Base-by-base conservation (phyloP, 2,797 vertebrate species). In the Gallinago solitaria region DNA sequence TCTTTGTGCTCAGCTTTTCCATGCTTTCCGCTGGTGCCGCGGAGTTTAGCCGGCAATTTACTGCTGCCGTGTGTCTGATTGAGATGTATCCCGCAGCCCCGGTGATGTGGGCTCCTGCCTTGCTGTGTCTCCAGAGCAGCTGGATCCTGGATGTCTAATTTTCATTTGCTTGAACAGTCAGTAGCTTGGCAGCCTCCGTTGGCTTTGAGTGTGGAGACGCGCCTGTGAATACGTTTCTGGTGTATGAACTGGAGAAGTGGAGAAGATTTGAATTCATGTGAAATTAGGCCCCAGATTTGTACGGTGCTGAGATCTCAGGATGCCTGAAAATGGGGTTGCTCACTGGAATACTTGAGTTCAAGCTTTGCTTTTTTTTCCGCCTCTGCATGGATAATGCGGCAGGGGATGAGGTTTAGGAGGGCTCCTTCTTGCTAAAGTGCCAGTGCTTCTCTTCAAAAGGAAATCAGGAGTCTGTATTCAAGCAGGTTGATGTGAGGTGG, bases 11-110 rank as follows among this genome's bases (percentile, higher is more conserved):
- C 5, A 3, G 74, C 2, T 1, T 82, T 92, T 33, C 1, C 4
- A 9, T 65, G 50, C 61, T 91, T 75, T 90, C 33, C 33, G 11
- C 48, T 25, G 53, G 32, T 68, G 76, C 45, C 30, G 48, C n/a
- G 78, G 79, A 85, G 9, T 71, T 95, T 75, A 37, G n/a, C 37
- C 27, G 3, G 64, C 13, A 48, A 37, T 75, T 63, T 73, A 3
- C 21, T 45, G 87, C 63, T 81, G 69, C 73, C 24, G 1, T 5
- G 85, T 27, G 67, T 33, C 60, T 92, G 95, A 93, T 89, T 82
- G 93, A 97, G 94, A 74, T 77, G 68, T 92, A 56, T 95, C 78
- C 90, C 73, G 51, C 75, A 87, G 80, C 91, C 90, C 15, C 18
- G 79, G 57, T 2, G 33, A 60, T 60, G 53, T 43, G 53, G 69